Base-by-base conservation (phyloP, 2,888 invertebrate genomes). In the Bimastos eiseni region DNA sequence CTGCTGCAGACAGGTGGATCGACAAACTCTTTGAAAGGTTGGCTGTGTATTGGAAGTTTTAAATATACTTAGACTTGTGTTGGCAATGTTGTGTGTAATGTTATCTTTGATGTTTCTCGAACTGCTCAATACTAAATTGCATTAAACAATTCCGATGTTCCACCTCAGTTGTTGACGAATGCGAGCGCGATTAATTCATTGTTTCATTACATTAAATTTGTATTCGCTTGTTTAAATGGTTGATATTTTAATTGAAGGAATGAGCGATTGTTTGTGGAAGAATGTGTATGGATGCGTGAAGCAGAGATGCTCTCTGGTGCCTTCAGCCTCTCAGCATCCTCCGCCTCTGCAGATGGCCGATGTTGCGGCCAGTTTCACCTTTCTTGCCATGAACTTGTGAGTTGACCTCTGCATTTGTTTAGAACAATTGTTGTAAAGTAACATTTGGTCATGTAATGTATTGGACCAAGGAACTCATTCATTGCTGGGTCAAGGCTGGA, bases 321-420 rank as follows among this genome's bases (percentile, higher is more conserved):
- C n/a, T 90, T 94, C 93, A 49, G 34, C 84, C 15, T 49, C 70
- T n/a, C 70, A 70, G 3, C 44, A 30, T 34, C 44, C 49, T 49
- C 93, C 94, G 33, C 93, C 93, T 17, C 92, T 92, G 24, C 92
- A 93, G 33, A 90, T 94, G 15, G 94, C 94, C 55, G 94, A 94
- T 91, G 92, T 94, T 21, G 93, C 94, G 38, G 93, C 94, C 0
- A 92, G 93, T 33, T 93, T 94, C 90, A 92, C 93, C 30, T 92
- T 94, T 19, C 91, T 94, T 15, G 91, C 93, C 24, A 55, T 93
- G n/a, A 91, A 93, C 70, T 89, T 92, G 94, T 93, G 91, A 91
- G 93, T 91, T 24, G 83, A 24, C n/a, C n/a, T 33, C n/a, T 84
- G 11, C n/a, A 70, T n/a, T 24, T 49, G 1, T 41, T 49, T 21